phyloP scores from a whole-genome alignment of 2,113 vertebrate genomes.

The Menura novaehollandiae region DNA sequence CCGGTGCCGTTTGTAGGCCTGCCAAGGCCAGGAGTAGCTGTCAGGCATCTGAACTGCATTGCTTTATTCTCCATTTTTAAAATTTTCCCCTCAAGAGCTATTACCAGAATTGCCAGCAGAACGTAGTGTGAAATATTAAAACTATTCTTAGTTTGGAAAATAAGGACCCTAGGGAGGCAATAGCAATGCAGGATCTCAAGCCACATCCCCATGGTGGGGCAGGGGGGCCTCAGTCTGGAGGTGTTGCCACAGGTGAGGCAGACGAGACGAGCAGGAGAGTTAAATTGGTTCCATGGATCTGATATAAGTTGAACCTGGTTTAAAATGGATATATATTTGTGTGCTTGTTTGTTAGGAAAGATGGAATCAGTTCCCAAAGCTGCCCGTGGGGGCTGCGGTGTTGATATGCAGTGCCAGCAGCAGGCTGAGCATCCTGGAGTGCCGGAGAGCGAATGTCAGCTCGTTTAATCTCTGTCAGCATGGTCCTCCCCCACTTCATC shows the following conservation, averaged over 20 bases:
- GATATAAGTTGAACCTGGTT: neutral
- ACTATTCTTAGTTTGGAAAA: neutral
- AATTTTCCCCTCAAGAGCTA: neutral
- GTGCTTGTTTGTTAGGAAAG: neutral
- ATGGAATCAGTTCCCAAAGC: neutral
- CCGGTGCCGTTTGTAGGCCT: neutral
- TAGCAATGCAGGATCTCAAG: fast-evolving
- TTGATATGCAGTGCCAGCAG: neutral
- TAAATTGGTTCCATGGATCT: too few species aligned
- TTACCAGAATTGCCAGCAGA: neutral
- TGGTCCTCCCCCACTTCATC: neutral
- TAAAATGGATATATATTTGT: neutral
- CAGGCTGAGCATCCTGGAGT: neutral
- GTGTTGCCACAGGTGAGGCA: neutral
- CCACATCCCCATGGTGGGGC: fast-evolving
- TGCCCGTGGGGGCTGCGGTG: neutral
- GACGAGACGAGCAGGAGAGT: neutral
- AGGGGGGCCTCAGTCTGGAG: fast-evolving
- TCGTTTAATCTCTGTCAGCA: neutral
- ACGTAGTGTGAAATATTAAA: neutral
- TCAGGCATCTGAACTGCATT: neutral
- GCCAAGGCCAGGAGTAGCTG: neutral
- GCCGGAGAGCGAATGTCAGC: neutral
- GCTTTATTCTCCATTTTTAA: neutral
- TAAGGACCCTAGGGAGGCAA: neutral